phyloP scores from a whole-genome alignment of 2,888 invertebrate species.

The Meloe dianella region DNA sequence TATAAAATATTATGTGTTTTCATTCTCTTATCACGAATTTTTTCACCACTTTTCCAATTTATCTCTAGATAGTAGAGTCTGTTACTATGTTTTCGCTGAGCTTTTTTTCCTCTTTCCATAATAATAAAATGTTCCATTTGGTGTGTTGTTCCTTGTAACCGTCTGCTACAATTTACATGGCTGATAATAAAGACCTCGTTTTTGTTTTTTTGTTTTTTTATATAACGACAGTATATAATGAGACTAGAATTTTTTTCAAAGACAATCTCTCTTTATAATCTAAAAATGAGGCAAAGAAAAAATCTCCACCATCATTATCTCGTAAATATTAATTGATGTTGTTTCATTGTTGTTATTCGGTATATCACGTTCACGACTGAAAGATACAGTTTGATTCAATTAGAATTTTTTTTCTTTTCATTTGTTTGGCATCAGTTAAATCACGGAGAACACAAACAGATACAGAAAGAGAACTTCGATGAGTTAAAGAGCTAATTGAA shows the following conservation, averaged over 20 bases:
- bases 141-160: not conserved
- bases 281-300: not conserved
- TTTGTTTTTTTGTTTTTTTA: too few species aligned
- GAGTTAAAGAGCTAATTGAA: slow-evolving; percentile 18
- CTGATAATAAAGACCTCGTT: not conserved
- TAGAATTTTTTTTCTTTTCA: not conserved
- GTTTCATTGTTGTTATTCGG: not conserved
- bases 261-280: not conserved
- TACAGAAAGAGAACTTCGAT: not conserved
- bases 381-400: slow-evolving; percentile 2
- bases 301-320: not conserved
- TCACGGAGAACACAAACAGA: too few species aligned
- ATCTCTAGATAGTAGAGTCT: not conserved
- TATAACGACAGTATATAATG: not conserved
- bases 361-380: not conserved
- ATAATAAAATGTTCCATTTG: slow-evolving; percentile 8
- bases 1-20: not conserved
- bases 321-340: not conserved
- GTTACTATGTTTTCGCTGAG: not conserved
- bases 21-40: not conserved
- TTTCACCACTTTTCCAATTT: not conserved
- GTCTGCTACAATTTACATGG: slow-evolving; percentile 3
- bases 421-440: not conserved
- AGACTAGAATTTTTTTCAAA: not conserved
- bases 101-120: not conserved